phyloP scores from a whole-genome alignment of 2,888 invertebrate species.

The Exocentrus adspersus region DNA sequence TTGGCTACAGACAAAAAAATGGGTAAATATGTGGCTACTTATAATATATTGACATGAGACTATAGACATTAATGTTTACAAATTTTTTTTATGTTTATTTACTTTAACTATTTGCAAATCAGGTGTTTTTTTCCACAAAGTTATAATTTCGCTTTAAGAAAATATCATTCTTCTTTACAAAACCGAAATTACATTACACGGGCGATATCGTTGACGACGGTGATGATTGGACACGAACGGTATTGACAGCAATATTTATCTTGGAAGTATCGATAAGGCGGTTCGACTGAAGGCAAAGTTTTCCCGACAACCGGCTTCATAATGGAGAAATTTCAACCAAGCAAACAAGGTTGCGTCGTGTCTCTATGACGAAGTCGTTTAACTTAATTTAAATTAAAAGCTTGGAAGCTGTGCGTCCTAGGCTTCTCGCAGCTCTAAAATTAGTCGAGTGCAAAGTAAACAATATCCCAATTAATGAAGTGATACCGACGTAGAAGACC shows the following conservation, averaged over 20 bases:
- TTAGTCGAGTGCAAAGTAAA: constrained; percentile 35
- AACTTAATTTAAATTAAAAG: constrained; percentile 35
- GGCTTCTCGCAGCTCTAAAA: constrained; percentile 31
- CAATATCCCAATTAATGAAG: constrained; percentile 37
- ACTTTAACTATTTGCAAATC: too few species aligned
- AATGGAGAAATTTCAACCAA: constrained; percentile 26
- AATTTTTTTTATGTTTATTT: too few species aligned
- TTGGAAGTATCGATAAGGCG: not conserved
- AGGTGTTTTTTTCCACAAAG: too few species aligned
- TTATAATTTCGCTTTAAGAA: too few species aligned
- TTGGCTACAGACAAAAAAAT: too few species aligned
- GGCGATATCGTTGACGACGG: too few species aligned
- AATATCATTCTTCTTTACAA: too few species aligned
- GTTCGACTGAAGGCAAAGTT: constrained; percentile 17
- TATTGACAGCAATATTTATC: not conserved
- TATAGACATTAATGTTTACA: too few species aligned
- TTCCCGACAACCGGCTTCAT: constrained; percentile 9
- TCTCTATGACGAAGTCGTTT: constrained; percentile 30
- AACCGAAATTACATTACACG: too few species aligned
- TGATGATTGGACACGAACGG: not conserved
- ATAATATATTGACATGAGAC: too few species aligned
- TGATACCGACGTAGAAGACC: constrained; percentile 28
- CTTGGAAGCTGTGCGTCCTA: constrained; percentile 28
- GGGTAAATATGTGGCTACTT: too few species aligned
- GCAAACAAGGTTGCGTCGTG: constrained; percentile 31